Evolutionary conservation across 2,797 vertebrate species (phyloP).

Genomic region (Paramormyrops hopkinsi): DNA sequence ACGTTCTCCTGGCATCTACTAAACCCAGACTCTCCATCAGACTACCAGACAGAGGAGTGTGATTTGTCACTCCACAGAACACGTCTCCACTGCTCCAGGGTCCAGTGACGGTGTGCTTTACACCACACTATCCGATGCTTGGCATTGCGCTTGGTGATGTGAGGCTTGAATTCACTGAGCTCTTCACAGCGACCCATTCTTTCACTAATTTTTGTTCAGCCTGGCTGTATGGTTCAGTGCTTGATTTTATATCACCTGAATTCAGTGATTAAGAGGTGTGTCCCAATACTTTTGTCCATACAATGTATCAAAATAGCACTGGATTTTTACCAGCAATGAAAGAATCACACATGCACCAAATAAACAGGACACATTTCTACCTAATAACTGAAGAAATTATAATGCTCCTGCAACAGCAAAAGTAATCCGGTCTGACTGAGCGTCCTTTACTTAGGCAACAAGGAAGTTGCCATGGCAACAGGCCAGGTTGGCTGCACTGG

Average conservation of each 20-base stretch:
- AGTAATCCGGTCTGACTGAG: conserved; percentile 27
- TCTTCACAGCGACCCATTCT: not conserved
- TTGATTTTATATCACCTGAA: not conserved
- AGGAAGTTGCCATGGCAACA: conserved; percentile 73
- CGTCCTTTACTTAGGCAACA: conserved; percentile 11
- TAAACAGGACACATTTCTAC: not conserved
- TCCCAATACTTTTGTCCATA: not conserved
- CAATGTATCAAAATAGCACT: not conserved
- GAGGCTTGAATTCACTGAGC: not conserved
- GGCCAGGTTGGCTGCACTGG: conserved; percentile 64
- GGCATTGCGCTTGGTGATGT: not conserved
- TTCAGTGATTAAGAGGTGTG: not conserved
- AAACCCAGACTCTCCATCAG: not conserved
- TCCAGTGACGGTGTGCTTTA: not conserved
- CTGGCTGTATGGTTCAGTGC: not conserved
- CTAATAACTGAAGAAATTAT: not conserved
- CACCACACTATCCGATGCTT: not conserved
- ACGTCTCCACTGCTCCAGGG: not conserved
- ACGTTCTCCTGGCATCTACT: not conserved
- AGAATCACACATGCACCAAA: not conserved
- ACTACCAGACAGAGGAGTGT: not conserved
- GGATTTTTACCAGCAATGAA: not conserved
- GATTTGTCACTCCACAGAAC: not conserved
- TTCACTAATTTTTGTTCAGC: not conserved
- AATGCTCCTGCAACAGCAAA: not conserved